phyloP scores from a whole-genome alignment of 2,113 vertebrate genomes.

The Andinoacara biseriatus region DNA sequence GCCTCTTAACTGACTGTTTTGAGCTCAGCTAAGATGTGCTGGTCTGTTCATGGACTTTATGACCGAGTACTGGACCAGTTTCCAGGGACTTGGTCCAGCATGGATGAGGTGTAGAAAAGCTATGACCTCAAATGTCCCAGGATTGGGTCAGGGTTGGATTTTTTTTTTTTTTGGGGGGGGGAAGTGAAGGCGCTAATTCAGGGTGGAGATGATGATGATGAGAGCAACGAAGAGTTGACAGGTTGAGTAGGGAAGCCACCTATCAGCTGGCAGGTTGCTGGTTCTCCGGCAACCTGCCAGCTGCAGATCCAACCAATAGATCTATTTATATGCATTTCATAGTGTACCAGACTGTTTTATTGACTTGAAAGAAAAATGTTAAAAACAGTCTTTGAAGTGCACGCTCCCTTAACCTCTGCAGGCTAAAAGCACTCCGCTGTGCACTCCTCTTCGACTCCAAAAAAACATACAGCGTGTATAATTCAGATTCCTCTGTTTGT shows the following conservation, averaged over 20 bases:
- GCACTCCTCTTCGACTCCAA: not conserved
- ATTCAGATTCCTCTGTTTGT: not conserved
- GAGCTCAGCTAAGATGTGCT: constrained; percentile 13
- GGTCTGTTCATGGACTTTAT: constrained; percentile 53
- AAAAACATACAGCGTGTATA: not conserved
- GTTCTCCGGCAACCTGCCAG: not conserved
- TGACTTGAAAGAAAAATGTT: not conserved
- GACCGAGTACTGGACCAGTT: constrained; percentile 38
- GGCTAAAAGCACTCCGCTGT: not conserved
- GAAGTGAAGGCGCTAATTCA: constrained; percentile 1
- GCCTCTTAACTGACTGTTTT: constrained; percentile 45
- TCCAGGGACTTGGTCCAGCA: constrained; percentile 35
- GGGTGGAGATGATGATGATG: constrained; percentile 43
- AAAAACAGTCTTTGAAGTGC: constrained; percentile 7
- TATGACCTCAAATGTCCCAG: constrained; percentile 62
- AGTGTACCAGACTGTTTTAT: constrained; percentile 7
- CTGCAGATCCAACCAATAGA: constrained; percentile 12
- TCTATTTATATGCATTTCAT: constrained; percentile 1
- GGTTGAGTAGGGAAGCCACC: constrained; percentile 19
- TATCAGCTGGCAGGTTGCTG: constrained; percentile 12
- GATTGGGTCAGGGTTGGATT: constrained; percentile 16
- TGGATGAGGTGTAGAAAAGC: constrained; percentile 49
- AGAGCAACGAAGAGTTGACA: constrained; percentile 22
- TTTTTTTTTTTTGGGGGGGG: not conserved
- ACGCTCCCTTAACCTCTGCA: not conserved